Evolutionary conservation across 2,888 invertebrate genomes (phyloP).

Genomic region (Lycophotia porphyrea): DNA sequence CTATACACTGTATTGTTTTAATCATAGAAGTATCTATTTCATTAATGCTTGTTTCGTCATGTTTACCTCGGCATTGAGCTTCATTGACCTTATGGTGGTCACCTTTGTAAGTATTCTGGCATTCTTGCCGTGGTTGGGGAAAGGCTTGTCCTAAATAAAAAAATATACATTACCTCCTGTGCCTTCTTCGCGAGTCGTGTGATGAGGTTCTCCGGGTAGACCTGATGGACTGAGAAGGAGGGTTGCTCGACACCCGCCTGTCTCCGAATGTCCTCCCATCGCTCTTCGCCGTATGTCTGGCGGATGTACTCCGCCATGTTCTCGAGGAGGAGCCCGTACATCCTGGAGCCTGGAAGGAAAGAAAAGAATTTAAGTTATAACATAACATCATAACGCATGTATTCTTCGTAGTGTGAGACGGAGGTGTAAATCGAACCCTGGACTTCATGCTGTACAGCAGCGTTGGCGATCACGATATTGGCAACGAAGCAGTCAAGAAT

Average conservation of each 20-base stretch:
- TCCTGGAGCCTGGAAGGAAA: slow-evolving; percentile 82
- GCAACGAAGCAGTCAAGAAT: no score
- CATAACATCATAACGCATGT: no score
- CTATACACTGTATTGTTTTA: no score
- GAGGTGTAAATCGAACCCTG: no score
- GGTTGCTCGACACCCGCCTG: slow-evolving; percentile 96
- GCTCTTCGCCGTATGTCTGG: slow-evolving; percentile 97
- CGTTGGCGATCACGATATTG: no score
- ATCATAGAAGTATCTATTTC: no score
- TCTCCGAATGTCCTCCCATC: slow-evolving; percentile 97
- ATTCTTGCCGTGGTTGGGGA: not conserved
- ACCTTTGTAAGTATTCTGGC: not conserved
- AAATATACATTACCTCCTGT: slow-evolving; percentile 89
- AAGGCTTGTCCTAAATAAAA: not conserved
- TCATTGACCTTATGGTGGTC: not conserved
- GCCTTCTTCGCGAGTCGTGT: slow-evolving; percentile 96
- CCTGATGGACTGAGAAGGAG: slow-evolving; percentile 97
- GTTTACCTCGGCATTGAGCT: slow-evolving; percentile 81
- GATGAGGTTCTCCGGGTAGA: slow-evolving; percentile 97
- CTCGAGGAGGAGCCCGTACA: slow-evolving; percentile 99
- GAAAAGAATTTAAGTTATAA: not conserved
- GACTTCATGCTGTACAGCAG: no score
- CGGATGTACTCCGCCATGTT: slow-evolving; percentile 98
- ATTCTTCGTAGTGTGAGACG: no score
- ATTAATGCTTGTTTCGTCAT: not conserved